Base-by-base conservation (phyloP, 2,888 invertebrate species). In the Agapostemon virescens region DNA sequence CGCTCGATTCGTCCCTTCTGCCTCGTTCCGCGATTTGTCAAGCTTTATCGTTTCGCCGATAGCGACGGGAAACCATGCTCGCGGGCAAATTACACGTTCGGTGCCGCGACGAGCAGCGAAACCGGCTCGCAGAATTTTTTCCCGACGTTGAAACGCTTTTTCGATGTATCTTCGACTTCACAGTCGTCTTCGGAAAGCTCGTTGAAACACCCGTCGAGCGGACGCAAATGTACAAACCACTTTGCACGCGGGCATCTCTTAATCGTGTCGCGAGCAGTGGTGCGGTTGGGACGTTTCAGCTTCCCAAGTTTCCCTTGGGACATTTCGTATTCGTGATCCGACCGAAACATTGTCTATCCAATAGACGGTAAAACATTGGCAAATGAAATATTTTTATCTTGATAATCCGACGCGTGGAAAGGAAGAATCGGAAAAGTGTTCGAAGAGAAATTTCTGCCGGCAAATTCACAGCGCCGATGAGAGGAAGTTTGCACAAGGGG, bases 21-120 rank as follows among this genome's bases (percentile, higher is more conserved):
- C n/a, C 38, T 40, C 61, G 33, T 30, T 30, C 45, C 20, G 33
- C 64, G 15, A 42, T 64, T 64, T 49, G 38, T 64, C 13, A 23
- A 72, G 64, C 72, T 64, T 72, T 55, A 69, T 55, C 55, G 69
- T 69, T 69, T 40, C 55, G 5, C 55, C 55, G 55, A 38, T 69
- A 38, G 36, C 55, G 26, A 23, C 33, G 49, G 20, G 26, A 52
- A 17, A 30, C n/a, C 26, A 30, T 20, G 30, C 23, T 38, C 42
- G 64, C 42, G 40, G 36, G 71, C 67, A 33, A 77, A 70, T 73
- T 23, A 63, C 63, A 33, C 71, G 20, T 17, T 30, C 26, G 45
- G 26, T 17, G 23, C 15, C 17, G 26, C 20, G n/a, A 1, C 49
- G 15, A 2, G 38, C 61, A 15, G 33, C 15, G 42, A 26, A 63